phyloP scores from a whole-genome alignment of 2,797 vertebrate species.

The Serranus cabrilla region DNA sequence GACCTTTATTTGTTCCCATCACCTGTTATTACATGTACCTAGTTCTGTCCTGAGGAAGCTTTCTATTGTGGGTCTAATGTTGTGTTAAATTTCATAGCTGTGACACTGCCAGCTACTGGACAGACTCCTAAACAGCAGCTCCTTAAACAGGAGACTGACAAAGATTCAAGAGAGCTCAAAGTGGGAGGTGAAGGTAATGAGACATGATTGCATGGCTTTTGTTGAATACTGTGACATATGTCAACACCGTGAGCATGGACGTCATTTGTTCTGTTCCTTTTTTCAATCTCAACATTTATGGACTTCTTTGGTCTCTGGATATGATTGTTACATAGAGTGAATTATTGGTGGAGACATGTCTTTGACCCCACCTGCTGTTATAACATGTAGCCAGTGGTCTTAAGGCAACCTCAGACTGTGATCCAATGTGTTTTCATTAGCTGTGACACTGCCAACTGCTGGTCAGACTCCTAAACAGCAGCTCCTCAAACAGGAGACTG shows the following conservation, averaged over 20 bases:
- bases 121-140: constrained; percentile 53
- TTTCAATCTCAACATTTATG: not conserved
- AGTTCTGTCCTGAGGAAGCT: not conserved
- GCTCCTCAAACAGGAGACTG: constrained; percentile 50
- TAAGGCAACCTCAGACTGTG: not conserved
- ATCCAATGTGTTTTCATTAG: constrained; percentile 56
- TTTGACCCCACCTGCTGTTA: not conserved
- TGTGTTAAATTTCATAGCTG: constrained; percentile 62
- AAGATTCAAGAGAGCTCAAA: constrained; percentile 29
- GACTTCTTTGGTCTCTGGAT: constrained; percentile 1
- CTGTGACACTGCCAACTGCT: constrained; percentile 49
- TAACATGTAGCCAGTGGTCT: not conserved
- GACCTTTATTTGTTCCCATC: not conserved
- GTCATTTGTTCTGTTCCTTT: no score
- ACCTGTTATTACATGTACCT: not conserved
- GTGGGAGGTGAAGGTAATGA: constrained; percentile 77
- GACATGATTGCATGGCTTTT: constrained; percentile 39
- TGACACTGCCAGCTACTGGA: constrained; percentile 54
- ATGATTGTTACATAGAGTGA: constrained; percentile 31
- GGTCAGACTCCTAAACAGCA: constrained; percentile 54
- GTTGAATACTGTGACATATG: not conserved
- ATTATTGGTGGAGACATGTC: not conserved
- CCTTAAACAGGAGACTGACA: constrained; percentile 56
- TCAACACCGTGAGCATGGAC: no score
- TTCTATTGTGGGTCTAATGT: constrained; percentile 16